phyloP scores from a whole-genome alignment of 2,113 vertebrate genomes.

The Psittacula cyanocephala region DNA sequence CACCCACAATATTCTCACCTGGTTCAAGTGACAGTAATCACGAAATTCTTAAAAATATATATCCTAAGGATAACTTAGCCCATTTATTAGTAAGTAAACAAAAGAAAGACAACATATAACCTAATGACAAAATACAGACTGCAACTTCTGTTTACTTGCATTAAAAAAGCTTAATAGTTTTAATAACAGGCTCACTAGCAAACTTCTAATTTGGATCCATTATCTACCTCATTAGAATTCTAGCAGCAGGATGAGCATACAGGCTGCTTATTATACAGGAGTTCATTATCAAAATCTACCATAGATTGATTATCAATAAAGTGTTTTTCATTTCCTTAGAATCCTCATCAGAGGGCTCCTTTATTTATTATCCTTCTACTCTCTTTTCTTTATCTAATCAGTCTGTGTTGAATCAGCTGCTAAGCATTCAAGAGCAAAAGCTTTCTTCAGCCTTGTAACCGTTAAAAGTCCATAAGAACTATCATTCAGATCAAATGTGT shows the following conservation, averaged over 20 bases:
- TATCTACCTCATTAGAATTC: slow-evolving; percentile 46
- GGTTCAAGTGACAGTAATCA: neutral
- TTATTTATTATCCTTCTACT: slow-evolving; percentile 43
- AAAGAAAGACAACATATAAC: slow-evolving; percentile 27
- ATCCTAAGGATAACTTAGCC: neutral
- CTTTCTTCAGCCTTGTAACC: slow-evolving; percentile 10
- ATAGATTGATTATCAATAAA: slow-evolving; percentile 60
- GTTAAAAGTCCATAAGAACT: neutral
- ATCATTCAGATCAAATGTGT: neutral
- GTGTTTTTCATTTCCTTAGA: slow-evolving; percentile 54
- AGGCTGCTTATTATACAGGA: slow-evolving; percentile 42
- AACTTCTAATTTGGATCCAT: slow-evolving; percentile 25
- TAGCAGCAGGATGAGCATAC: neutral
- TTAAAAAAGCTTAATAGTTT: slow-evolving; percentile 71
- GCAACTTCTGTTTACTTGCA: slow-evolving; percentile 3
- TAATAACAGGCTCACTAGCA: slow-evolving; percentile 62
- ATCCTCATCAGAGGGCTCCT: neutral
- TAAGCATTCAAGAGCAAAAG: slow-evolving; percentile 28
- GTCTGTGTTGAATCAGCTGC: slow-evolving; percentile 45
- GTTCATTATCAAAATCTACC: slow-evolving; percentile 63
- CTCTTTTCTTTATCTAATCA: slow-evolving; percentile 56
- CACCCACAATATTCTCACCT: neutral
- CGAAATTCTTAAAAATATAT: neutral
- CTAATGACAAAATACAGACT: slow-evolving; percentile 4
- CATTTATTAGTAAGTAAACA: neutral